Base-by-base conservation (phyloP, 30 jellyfish, hydroid and myxozoan species). In the Euphysa ruthae region DNA sequence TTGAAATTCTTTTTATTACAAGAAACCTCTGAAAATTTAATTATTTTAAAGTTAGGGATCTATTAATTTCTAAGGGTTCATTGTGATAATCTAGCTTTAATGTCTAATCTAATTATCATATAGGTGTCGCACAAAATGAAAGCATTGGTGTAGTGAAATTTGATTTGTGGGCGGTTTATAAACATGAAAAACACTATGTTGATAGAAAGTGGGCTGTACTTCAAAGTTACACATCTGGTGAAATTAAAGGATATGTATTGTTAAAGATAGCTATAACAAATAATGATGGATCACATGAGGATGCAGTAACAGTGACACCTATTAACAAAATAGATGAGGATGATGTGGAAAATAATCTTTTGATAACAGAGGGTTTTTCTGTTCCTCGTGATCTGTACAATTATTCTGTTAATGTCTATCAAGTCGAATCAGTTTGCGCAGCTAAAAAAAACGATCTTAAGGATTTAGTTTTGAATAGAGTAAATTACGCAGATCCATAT, bases 191-290 rank as follows among this genome's bases (percentile, higher is more conserved):
- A 14, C 95, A 83, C 61, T 44, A 85, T 43, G 68, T 43, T 50
- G 46, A 70, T 58, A 65, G 82, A 20, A 83, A 76, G 49, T 83
- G 95, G 95, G 93, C 93, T 1, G 95, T 74, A 0, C 63, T 83
- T 10, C 80, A 44, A 14, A 85, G 43, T 12, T 7, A 4, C 74
- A 14, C 2, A 16, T 15, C 15, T 4, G 54, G 20, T 3, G 75
- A 43, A 10, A 43, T 35, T 12, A 12, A 32, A 0, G 78, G 78
- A 7, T 65, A 35, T n/a, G 28, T 65, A 15, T 49, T 65, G 6
- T 14, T 43, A 25, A 65, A 28, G 12, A 12, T 65, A 16, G 14
- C 75, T 22, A 35, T 43, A 0, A 16, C 24, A 21, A 19, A 35
- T 13, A 26, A 38, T 24, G 78, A 35, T 20, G 78, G 28, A 0